Conservation (phyloP, 2,888 invertebrate genomes). For the Spicauda simplicius region DNA sequence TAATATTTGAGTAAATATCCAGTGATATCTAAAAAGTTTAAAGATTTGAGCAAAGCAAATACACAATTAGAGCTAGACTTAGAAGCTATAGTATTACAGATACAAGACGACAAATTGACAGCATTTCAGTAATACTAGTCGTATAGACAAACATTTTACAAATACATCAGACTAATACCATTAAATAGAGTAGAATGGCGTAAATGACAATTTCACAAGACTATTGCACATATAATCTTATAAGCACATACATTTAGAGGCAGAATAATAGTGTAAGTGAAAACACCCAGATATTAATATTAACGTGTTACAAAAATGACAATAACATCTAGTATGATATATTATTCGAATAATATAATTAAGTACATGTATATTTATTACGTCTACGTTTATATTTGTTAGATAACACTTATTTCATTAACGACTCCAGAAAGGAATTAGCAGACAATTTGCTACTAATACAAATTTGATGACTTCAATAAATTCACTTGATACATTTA, state of each 20-base stretch:
- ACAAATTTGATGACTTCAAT: neutral
- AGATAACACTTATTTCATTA: neutral
- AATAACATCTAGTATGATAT: slow-evolving; percentile 25
- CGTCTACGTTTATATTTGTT: neutral
- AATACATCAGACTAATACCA: slow-evolving; percentile 34
- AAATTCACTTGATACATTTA: neutral
- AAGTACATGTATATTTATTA: slow-evolving; percentile 1
- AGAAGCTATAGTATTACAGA: slow-evolving; percentile 65
- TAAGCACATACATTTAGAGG: slow-evolving; percentile 69
- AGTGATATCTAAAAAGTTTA: slow-evolving; percentile 28
- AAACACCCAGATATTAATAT: slow-evolving; percentile 35
- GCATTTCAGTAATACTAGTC: slow-evolving; percentile 70
- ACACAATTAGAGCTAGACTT: slow-evolving; percentile 60
- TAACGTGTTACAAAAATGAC: slow-evolving; percentile 32
- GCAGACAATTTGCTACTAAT: neutral
- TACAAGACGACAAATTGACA: slow-evolving; percentile 80
- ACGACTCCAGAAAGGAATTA: neutral
- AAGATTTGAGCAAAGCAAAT: slow-evolving; percentile 63
- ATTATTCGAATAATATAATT: slow-evolving; percentile 14
- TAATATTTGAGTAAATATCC: slow-evolving; percentile 11
- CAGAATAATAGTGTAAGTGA: slow-evolving; percentile 52
- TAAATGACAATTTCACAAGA: slow-evolving; percentile 37
- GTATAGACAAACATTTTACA: slow-evolving; percentile 53
- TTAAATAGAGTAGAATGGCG: slow-evolving; percentile 34
- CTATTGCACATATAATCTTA: slow-evolving; percentile 42